Base-by-base conservation (phyloP, 2,888 invertebrate species). In the Dermolepida albohirtum region DNA sequence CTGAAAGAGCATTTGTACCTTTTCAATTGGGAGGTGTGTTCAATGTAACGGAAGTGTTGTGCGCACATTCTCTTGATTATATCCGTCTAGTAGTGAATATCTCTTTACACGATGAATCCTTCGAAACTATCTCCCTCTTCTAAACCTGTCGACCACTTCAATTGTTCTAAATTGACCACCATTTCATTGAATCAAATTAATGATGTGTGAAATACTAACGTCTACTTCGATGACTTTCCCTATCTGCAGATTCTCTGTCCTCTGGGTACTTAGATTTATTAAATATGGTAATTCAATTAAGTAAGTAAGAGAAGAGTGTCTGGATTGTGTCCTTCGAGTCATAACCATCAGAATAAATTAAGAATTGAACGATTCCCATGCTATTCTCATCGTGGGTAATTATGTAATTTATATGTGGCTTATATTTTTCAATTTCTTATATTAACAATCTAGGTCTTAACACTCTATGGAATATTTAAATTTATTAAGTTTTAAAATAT, bases 141-240 rank as follows among this genome's bases (percentile, higher is more conserved):
- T 50, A 50, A 27, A 57, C 66, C 17, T 57, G 49, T 22, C 54
- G 68, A 41, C 43, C 68, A 62, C 69, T 62, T 52, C 66, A 63
- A 63, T 66, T 54, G 62, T 65, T 62, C 65, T 62, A 69, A 69
- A 69, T 69, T 67, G 67, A 64, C 66, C 63, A 52, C 66, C 70
- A 71, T 69, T 71, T 66, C 68, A 62, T 51, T 39, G 66, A 71
- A 69, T 71, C 67, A 67, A 68, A 65, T 71, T 70, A 72, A 72
- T 71, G 71, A 71, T 66, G 70, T 68, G 72, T 71, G 67, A 71
- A 71, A 71, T 69, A 40, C 62, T 47, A 54, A 52, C 43, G 54
- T 59, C 62, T 34, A 54, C 55, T 57, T 57, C 57, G 22, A 57
- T 57, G 57, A 43, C 57, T 57, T 49, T 57, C 57, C 57, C 57